Evolutionary conservation across 2,113 vertebrate species (phyloP).

Genomic region (Antennarius striatus): DNA sequence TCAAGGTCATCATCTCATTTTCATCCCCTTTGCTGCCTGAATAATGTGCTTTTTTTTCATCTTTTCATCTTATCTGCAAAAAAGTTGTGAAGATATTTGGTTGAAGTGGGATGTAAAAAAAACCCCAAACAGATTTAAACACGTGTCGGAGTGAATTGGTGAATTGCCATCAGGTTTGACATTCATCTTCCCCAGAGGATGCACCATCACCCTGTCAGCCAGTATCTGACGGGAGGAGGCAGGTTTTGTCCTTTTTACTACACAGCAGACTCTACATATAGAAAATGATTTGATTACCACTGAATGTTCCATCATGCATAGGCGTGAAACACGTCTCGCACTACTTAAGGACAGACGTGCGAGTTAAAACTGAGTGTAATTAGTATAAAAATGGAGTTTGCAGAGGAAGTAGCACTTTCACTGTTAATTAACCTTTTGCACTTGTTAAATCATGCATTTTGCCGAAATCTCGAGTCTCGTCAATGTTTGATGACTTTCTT

Average conservation of each 20-base stretch:
- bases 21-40: too few species aligned
- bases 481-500: conserved; percentile 23
- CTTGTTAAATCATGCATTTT: conserved; percentile 15
- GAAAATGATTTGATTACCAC: not conserved
- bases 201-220: too few species aligned
- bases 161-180: too few species aligned
- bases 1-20: too few species aligned
- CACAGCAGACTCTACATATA: not conserved
- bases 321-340: not conserved
- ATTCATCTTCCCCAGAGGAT: too few species aligned
- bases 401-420: not conserved
- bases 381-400: conserved; percentile 1
- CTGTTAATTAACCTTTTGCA: conserved; percentile 19
- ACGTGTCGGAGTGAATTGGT: too few species aligned
- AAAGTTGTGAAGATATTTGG: too few species aligned
- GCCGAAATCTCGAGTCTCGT: not conserved
- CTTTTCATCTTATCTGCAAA: too few species aligned
- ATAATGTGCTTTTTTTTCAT: too few species aligned
- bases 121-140: too few species aligned
- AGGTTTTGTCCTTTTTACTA: not conserved
- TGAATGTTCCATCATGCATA: conserved; percentile 5
- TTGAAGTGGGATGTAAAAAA: too few species aligned
- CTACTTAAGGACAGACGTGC: not conserved
- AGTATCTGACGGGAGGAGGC: too few species aligned
- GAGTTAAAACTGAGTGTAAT: not conserved